Percentiles rank a stretch among this genome's conserved stretches.
Evolutionary conservation across 1,140 invertebrate species (phyloP).

Genomic region (Aphidius ervi): DNA sequence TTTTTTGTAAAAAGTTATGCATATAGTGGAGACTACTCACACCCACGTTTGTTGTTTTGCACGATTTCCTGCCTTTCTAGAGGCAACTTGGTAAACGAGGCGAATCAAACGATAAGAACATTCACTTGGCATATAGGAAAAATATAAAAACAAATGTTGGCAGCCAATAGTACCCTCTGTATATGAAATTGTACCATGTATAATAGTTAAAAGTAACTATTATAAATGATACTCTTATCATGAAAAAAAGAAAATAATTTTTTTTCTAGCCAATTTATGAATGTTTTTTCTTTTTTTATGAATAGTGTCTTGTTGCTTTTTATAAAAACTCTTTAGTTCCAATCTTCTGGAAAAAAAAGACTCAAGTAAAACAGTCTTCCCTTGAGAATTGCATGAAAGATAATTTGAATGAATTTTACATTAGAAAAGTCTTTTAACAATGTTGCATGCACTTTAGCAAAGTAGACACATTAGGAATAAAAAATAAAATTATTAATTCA

Average conservation of each 20-base stretch:
- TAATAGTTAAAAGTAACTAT: conserved; percentile 23
- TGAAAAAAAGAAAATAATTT: conserved; percentile 35
- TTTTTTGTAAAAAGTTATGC: neutral
- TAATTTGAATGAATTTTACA: conserved; percentile 29
- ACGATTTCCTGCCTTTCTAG: conserved; percentile 46
- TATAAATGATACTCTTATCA: conserved; percentile 45
- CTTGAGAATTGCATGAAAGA: conserved; percentile 14
- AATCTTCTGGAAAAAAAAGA: neutral
- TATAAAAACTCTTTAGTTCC: neutral
- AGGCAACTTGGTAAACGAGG: conserved; percentile 36
- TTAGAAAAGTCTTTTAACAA: neutral
- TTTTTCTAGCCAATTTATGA: conserved; percentile 42
- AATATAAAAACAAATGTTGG: conserved; percentile 29
- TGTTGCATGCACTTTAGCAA: too few species aligned
- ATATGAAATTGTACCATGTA: neutral
- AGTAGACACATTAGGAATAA: neutral
- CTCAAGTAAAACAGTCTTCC: neutral
- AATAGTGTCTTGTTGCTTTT: neutral
- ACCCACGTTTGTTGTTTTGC: conserved; percentile 20
- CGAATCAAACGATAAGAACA: conserved; percentile 42
- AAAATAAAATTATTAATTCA: neutral
- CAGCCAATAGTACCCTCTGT: conserved; percentile 20
- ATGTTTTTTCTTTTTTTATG: conserved; percentile 27
- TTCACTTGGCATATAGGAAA: conserved; percentile 31
- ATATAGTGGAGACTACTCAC: conserved; percentile 9